Base-by-base conservation (phyloP, 2,797 vertebrate genomes). In the Euthynnus affinis region DNA sequence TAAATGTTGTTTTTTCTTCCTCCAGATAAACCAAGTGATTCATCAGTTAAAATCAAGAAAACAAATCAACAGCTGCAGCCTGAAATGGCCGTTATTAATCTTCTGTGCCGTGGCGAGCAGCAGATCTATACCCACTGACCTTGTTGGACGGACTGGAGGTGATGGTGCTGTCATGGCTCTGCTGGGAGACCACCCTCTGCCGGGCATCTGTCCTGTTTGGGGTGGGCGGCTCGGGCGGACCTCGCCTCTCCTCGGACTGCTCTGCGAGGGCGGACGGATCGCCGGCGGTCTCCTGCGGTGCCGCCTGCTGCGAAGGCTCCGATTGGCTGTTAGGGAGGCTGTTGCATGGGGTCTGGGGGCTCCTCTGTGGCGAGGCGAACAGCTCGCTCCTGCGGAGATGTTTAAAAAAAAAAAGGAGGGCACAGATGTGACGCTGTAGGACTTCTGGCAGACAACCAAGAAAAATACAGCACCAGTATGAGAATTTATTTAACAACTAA, bases 311-410 rank as follows among this genome's bases (percentile, higher is more conserved):
- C 1, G 82, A 67, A 22, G 71, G 62, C 25, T 89, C 87, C 0
- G 87, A 82, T n/a, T 93, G 93, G 57, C 85, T 92, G 87, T 80
- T 80, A 0, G 86, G 85, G 51, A 89, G 81, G 37, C 90, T 93
- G 81, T 88, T 93, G 74, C 92, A 52, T 3, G 89, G 90, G 0
- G 75, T 61, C 80, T 88, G 90, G 3, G 74, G 90, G 67, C 84
- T 90, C 23, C 91, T 90, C 71, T 92, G 93, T 23, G 96, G 90
- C 9, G 96, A 95, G 78, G 82, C 70, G 20, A 95, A 95, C 46
- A 92, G 87, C 72, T 93, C 93, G 20, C 77, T 95, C 91, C 97
- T 98, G 77, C 22, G 71, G 27, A 63, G 6, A 70, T 1, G 15
- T 22, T 48, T 20, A 9, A 49, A 3, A 48, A 8, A 48, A 20